phyloP scores from a whole-genome alignment of 2,797 vertebrate genomes.

The Kryptopterus vitreolus region DNA sequence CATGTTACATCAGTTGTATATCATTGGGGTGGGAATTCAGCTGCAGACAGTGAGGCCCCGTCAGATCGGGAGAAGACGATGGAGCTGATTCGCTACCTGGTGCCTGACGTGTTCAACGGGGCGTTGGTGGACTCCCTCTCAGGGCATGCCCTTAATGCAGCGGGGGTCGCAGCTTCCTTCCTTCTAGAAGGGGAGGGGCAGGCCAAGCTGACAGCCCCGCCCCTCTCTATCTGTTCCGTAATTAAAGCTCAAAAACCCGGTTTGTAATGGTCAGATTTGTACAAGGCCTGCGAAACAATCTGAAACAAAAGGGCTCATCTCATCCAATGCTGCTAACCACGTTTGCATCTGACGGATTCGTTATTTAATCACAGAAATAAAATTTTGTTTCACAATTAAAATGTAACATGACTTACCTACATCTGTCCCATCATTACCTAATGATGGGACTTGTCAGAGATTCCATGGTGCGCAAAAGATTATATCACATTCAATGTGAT shows the following conservation, averaged over 20 bases:
- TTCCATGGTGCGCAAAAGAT: background rate
- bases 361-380: background rate
- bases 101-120: conserved; percentile 77
- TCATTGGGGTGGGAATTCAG: conserved; percentile 69
- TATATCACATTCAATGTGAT: background rate
- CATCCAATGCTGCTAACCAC: conserved; percentile 1
- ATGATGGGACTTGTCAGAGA: background rate
- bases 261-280: conserved; percentile 66
- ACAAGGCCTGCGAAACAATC: conserved; percentile 64
- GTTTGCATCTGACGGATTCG: background rate
- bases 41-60: conserved; percentile 67
- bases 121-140: conserved; percentile 78
- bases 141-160: conserved; percentile 76
- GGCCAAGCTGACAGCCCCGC: conserved; percentile 65
- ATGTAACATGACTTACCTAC: background rate
- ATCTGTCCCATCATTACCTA: too few relatives aligned
- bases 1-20: conserved; percentile 68
- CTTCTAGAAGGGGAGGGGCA: conserved; percentile 70
- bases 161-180: conserved; percentile 74
- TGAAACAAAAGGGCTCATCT: conserved; percentile 52
- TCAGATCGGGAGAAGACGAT: conserved; percentile 78
- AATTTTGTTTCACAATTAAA: background rate
- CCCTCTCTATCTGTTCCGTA: conserved; percentile 73
- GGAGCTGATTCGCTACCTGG: conserved; percentile 79
- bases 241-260: conserved; percentile 80